Percentiles rank a stretch among this genome's conserved stretches.
These are phyloP conservation scores for Nymphalis polychloros DNA, from an alignment of 2,888 invertebrate species.

Conservation along the genomic window DNA sequence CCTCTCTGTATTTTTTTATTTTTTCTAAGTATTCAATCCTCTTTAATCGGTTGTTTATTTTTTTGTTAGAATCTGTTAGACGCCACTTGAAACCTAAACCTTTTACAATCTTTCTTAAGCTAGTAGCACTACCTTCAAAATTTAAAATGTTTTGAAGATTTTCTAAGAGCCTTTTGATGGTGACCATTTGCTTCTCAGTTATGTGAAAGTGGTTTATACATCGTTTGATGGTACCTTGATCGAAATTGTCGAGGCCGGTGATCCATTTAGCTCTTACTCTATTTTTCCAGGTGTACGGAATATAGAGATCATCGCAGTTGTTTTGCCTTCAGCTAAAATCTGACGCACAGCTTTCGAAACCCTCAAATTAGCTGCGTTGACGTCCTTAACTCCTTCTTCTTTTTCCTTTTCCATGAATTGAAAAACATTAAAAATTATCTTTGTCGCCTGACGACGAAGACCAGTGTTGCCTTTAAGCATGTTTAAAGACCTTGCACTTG, in stretches of 20 bases:
- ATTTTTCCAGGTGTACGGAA: constrained; percentile 3
- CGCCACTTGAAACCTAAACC: constrained; percentile 9
- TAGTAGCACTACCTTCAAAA: neutral
- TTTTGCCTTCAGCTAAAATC: neutral
- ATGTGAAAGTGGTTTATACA: neutral
- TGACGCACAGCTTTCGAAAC: neutral
- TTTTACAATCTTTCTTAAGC: neutral
- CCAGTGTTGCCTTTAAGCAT: neutral
- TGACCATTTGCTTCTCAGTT: neutral
- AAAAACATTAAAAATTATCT: neutral
- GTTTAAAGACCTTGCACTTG: neutral
- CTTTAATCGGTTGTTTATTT: neutral
- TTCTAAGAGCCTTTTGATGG: neutral
- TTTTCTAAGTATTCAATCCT: constrained; percentile 8
- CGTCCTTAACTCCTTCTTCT: neutral
- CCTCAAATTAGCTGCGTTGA: neutral
- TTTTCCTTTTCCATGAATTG: neutral
- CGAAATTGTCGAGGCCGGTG: constrained; percentile 1
- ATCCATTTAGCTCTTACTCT: neutral
- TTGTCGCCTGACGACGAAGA: neutral
- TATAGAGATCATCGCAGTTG: neutral
- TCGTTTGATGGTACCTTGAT: constrained; percentile 7
- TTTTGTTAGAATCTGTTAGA: neutral
- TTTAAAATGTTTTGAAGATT: neutral
- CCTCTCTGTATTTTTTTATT: constrained; percentile 1